A percentile compares a stretch with the other conserved stretches of the same genome.
phyloP scores from a whole-genome alignment of 2,113 vertebrate species.

The Eubucco bourcierii region DNA sequence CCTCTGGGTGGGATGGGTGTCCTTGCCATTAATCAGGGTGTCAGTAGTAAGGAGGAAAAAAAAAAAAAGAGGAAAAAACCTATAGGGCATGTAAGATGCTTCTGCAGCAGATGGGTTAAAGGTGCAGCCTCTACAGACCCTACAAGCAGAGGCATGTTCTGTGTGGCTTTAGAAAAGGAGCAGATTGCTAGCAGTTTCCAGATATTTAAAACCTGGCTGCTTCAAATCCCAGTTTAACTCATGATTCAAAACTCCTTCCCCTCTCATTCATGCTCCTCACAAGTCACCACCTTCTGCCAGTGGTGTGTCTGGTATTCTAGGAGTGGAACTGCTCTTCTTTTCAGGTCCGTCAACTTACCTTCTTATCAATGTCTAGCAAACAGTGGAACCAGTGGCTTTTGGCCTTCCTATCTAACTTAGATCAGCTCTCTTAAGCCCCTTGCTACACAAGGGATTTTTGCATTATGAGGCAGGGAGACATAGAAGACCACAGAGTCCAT shows the following conservation, averaged over 20 bases:
- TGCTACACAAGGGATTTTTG: background rate
- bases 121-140: background rate
- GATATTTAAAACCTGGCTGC: background rate
- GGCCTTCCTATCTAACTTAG: background rate
- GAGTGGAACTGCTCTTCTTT: background rate
- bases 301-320: background rate
- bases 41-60: background rate
- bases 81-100: fast-evolving
- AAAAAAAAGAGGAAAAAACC: background rate
- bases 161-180: background rate
- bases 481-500: background rate
- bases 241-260: background rate
- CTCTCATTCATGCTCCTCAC: background rate
- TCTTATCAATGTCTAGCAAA: background rate
- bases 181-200: background rate
- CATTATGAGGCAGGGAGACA: background rate
- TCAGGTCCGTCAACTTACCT: background rate
- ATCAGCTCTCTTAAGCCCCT: background rate
- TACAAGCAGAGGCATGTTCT: background rate
- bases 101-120: background rate
- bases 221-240: background rate
- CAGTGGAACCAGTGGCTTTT: background rate
- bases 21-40: background rate
- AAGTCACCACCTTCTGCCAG: background rate
- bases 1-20: background rate